These are phyloP conservation scores for Spizaetus ornatus DNA, from an alignment of 2,113 vertebrate species.

Conservation along the genomic window DNA sequence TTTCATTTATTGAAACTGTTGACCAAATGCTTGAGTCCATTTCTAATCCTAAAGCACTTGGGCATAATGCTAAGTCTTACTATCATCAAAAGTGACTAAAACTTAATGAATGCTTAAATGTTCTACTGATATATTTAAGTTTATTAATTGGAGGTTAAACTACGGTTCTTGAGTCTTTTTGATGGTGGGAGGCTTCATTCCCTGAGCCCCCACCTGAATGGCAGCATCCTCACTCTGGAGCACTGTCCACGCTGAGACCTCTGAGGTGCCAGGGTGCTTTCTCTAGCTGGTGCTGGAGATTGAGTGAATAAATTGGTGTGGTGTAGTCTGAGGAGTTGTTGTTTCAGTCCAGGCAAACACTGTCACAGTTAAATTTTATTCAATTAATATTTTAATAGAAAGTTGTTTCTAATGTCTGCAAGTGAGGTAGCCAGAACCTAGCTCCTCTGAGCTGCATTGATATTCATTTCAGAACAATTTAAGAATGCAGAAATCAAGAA, in stretches of 20 bases:
- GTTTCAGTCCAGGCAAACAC: not conserved
- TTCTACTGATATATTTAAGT: not conserved
- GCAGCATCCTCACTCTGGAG: not conserved
- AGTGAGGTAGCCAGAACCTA: not conserved
- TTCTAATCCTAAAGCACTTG: not conserved
- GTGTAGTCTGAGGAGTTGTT: not conserved
- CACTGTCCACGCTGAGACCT: not conserved
- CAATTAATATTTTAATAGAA: not conserved
- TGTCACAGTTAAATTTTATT: not conserved
- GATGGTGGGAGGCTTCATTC: not conserved
- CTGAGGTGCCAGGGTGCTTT: accelerated
- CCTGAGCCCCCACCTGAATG: not conserved
- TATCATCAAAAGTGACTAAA: not conserved
- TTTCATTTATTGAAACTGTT: not conserved
- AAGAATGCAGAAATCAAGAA: slow-evolving; percentile 1
- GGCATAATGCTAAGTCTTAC: not conserved
- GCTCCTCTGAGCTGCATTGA: not conserved
- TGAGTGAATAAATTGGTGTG: not conserved
- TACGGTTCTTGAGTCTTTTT: not conserved
- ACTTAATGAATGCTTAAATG: not conserved
- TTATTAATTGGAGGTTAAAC: not conserved
- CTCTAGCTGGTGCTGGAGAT: not conserved
- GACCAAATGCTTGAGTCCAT: not conserved
- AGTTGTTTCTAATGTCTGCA: not conserved
- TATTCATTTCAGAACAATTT: slow-evolving; percentile 5